phyloP scores from a whole-genome alignment of 2,797 vertebrate genomes.

The Buphagus erythrorhynchus region DNA sequence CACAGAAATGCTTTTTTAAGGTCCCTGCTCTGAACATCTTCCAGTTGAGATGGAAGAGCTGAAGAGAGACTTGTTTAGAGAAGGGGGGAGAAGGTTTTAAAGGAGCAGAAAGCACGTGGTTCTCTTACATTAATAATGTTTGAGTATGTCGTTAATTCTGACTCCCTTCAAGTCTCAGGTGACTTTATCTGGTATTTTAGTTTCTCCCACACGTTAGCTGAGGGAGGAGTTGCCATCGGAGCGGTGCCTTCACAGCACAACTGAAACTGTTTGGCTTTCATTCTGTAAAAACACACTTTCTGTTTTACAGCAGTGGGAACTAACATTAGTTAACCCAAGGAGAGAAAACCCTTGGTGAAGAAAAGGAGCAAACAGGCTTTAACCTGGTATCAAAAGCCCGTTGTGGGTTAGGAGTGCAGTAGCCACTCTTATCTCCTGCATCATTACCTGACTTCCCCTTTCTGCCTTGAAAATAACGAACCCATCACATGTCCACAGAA shows the following conservation, averaged over 20 bases:
- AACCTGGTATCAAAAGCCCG: neutral
- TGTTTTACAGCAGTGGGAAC: constrained; percentile 37
- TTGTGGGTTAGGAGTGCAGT: neutral
- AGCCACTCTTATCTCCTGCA: neutral
- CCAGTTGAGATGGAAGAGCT: neutral
- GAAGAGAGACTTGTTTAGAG: neutral
- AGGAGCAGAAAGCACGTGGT: neutral
- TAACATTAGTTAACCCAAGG: neutral
- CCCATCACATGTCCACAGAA: neutral
- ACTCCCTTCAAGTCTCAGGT: neutral
- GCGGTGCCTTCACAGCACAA: neutral
- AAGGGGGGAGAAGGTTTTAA: neutral
- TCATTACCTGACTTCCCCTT: neutral
- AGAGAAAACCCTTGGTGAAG: neutral
- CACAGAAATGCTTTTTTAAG: neutral
- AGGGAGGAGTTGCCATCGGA: neutral
- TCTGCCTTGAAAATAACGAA: neutral
- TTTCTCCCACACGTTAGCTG: neutral
- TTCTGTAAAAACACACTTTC: constrained; percentile 42
- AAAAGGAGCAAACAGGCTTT: neutral
- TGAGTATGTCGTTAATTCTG: neutral
- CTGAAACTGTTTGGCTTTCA: constrained; percentile 11
- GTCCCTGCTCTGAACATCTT: neutral
- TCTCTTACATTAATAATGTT: neutral
- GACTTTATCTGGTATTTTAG: neutral